Evolutionary conservation across 2,797 vertebrate genomes (phyloP), one percentile per base, ranked within the genome.

Genomic region (Amniataba percoides): DNA sequence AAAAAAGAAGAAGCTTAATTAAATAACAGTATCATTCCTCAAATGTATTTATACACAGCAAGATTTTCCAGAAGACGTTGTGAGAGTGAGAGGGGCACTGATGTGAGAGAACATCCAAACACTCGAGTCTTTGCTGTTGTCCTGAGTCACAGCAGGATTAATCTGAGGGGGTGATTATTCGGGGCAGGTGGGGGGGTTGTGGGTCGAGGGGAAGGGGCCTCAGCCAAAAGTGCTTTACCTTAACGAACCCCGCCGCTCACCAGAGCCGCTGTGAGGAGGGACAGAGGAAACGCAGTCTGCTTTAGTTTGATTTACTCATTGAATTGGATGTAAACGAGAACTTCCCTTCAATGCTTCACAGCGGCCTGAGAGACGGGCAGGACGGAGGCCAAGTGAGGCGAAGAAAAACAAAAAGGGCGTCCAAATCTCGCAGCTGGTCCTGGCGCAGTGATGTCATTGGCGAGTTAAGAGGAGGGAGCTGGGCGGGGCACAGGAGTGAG

Each of bases 21-120:
- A 95, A 95, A 94, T 93, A 94, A 92, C 83, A 92, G 89, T 59
- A 85, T 93, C 84, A 85, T 88, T 88, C 86, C 81, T 91, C 89
- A 83, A 87, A 89, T 80, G 89, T 87, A 90, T 92, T 92, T 91
- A 89, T 93, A 94, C 92, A 94, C 90, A 90, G 92, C 81, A 86
- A 82, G 46, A 80, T 85, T 83, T 66, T 85, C 90, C 80, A 89
- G 85, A 78, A 81, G 74, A 88, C 66, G 18, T 46, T 1, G 73
- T 71, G 80, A 82, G 82, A 52, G 83, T 63, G 85, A 84, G 80
- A 43, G 63, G 86, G 71, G 64, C 74, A 74, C 82, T 77, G 85
- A 72, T 52, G 84, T 82, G 82, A 86, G 77, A 59, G 48, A 76
- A 69, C 58, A 65, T 88, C 82, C 85, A 78, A 57, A 84, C 83